phyloP scores from a whole-genome alignment of 2,113 vertebrate genomes.

The Gasterosteus nipponicus region DNA sequence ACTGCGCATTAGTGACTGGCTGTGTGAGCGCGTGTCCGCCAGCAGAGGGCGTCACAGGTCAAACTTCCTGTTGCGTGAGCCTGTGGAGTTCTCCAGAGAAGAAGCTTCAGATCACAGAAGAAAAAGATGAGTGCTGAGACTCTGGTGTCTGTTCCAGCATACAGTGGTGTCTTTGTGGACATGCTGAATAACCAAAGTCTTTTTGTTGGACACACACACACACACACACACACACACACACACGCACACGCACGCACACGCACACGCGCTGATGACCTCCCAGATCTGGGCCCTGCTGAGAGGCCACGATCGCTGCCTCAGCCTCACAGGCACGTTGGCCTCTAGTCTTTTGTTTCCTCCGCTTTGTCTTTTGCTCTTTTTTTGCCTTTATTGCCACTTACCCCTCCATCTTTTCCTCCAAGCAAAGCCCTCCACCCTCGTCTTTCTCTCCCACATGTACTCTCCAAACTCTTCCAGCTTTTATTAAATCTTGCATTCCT shows the following conservation, averaged over 20 bases:
- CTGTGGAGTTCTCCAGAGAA: conserved; percentile 1
- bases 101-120: conserved; percentile 31
- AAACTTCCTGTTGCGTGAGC: conserved; percentile 6
- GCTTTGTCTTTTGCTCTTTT: background rate
- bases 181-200: conserved; percentile 49
- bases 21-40: conserved; percentile 27
- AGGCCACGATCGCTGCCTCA: conserved; percentile 42
- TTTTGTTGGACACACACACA: conserved; percentile 17
- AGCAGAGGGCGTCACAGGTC: conserved; percentile 74
- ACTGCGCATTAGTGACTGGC: background rate
- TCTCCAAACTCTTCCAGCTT: background rate
- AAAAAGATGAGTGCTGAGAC: conserved; percentile 22
- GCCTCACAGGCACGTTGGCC: conserved; percentile 36
- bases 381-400: conserved; percentile 7
- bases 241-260: no score
- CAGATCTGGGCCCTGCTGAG: conserved; percentile 37
- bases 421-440: background rate
- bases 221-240: conserved; percentile 11
- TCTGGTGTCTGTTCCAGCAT: conserved; percentile 20
- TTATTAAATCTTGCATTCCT: conserved; percentile 17
- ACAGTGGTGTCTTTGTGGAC: conserved; percentile 62
- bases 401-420: background rate
- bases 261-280: conserved; percentile 35
- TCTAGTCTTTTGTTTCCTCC: conserved; percentile 31
- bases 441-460: background rate